Base-by-base conservation (phyloP, 2,888 invertebrate genomes). In the Nomada lathburiana region DNA sequence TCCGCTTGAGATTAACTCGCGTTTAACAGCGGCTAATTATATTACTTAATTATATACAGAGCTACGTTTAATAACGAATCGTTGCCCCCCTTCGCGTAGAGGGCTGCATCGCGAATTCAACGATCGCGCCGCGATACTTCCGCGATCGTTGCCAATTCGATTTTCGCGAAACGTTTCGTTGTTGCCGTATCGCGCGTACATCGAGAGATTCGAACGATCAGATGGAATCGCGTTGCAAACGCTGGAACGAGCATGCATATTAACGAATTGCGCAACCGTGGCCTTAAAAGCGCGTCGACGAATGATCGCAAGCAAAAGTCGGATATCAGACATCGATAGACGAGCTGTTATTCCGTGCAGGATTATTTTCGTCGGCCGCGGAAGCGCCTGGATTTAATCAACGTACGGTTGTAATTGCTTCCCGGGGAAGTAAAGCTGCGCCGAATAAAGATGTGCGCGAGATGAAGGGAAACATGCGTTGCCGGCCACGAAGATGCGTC, bases 11-110 rank as follows among this genome's bases (percentile, higher is more conserved):
- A 67, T 79, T 75, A 71, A 71, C 83, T 62, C 60, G 13, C 53
- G 64, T 52, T 83, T 69, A 82, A 69, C 65, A 65, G 69, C 65
- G 59, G 71, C 65, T 68, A 83, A 83, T 83, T 83, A 79, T 71
- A 5, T 5, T 75, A 80, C 75, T 71, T 72, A 80, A 64, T 83
- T 71, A 64, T 26, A 50, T 63, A 5, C 36, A 5, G 36, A n/a
- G 53, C 53, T 7, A 10, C 59, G 71, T 50, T 52, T 60, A 79
- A 63, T 74, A 83, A 75, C 52, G 71, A 83, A 83, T 73, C 70
- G 60, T 36, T 70, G 20, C 3, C 44, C 3, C 29, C 26, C 20
- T 55, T 74, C n/a, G 20, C 63, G n/a, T 76, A 55, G 20, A 29
- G 42, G n/a, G 36, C 60, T 36, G 26, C 44, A 53, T 74, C 53